A percentile compares a stretch with the other conserved stretches of the same genome.
These are phyloP conservation scores for Netelia fuscicornis DNA, from an alignment of 2,888 invertebrate genomes.

Conservation along the genomic window DNA sequence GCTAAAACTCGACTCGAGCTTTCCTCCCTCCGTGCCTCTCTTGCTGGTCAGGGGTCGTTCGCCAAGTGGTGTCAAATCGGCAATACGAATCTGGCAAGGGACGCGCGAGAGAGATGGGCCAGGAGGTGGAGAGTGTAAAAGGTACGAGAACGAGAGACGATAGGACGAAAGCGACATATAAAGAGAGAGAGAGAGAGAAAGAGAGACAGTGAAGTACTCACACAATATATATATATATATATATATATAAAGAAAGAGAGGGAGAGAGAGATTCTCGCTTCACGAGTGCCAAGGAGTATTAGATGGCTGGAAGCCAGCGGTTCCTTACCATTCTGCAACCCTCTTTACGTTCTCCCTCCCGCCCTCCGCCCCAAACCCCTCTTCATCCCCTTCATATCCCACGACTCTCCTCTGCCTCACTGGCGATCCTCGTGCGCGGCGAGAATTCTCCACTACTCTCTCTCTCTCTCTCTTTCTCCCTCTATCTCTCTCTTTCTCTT, in stretches of 20 bases:
- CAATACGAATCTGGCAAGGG: constrained; percentile 68
- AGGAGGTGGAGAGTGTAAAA: constrained; percentile 21
- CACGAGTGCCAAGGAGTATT: constrained; percentile 74
- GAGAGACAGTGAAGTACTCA: constrained; percentile 4
- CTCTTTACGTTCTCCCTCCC: constrained; percentile 61
- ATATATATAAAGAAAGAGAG: constrained; percentile 26
- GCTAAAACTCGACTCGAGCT: constrained; percentile 39
- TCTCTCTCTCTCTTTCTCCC: constrained; percentile 15
- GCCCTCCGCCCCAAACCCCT: constrained; percentile 26
- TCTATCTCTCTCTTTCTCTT: constrained; percentile 23
- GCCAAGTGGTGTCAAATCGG: constrained; percentile 71
- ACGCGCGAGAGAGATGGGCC: constrained; percentile 1
- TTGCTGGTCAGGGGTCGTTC: constrained; percentile 67
- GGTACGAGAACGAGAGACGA: constrained; percentile 59
- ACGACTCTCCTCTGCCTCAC: constrained; percentile 8
- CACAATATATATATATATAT: not conserved
- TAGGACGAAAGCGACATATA: constrained; percentile 37
- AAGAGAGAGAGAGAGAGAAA: not conserved
- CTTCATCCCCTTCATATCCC: constrained; percentile 37
- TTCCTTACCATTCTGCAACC: constrained; percentile 73
- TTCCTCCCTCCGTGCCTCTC: constrained; percentile 39
- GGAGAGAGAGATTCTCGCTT: constrained; percentile 52
- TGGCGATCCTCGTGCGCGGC: constrained; percentile 24
- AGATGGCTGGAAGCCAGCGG: constrained; percentile 78
- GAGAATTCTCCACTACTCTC: constrained; percentile 25